Evolutionary conservation across 2,113 vertebrate genomes (phyloP).

Genomic region (Laticauda laticaudata): DNA sequence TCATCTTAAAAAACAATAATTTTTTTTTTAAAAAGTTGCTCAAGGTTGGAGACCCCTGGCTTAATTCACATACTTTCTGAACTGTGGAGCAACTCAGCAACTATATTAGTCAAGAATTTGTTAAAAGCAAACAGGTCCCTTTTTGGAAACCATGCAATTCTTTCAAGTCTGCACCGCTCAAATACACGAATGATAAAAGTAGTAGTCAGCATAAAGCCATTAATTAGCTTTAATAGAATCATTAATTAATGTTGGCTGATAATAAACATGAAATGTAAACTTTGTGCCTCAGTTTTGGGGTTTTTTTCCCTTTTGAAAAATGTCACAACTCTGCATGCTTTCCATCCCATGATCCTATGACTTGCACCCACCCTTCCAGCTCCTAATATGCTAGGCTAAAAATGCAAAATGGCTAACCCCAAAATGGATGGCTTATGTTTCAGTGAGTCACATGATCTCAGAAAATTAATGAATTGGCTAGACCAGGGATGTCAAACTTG

Average conservation of each 20-base stretch:
- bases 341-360: background rate
- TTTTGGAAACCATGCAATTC: background rate
- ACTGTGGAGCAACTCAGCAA: background rate
- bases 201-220: background rate
- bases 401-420: background rate
- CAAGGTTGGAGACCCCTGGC: background rate
- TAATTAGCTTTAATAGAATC: background rate
- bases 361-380: background rate
- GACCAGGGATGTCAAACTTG: no score
- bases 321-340: background rate
- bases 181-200: accelerated
- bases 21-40: no score
- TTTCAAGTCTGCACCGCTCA: constrained; percentile 8
- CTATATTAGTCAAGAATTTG: constrained; percentile 42
- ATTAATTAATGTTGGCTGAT: background rate
- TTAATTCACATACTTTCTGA: background rate
- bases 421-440: background rate
- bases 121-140: background rate
- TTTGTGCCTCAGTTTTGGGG: background rate
- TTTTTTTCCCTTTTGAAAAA: background rate
- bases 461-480: background rate
- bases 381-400: background rate
- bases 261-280: constrained; percentile 1
- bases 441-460: background rate
- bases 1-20: no score